Percentiles rank a stretch among this genome's conserved stretches.
Conservation (phyloP, 2,888 invertebrate genomes). For the Troides helena region DNA sequence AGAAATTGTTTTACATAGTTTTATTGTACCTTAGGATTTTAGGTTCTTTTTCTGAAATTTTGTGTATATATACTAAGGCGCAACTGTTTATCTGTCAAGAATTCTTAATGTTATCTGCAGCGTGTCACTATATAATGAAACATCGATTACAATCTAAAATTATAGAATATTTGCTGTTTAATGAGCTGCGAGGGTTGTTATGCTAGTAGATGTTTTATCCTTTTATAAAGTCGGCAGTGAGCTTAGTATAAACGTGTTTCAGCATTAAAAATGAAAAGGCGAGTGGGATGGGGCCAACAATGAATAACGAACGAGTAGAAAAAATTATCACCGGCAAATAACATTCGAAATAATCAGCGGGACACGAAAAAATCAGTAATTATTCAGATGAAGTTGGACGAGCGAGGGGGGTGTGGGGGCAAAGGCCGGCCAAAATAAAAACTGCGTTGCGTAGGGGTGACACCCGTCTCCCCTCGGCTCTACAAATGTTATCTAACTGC, state of each 20-base stretch:
- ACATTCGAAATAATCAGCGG: slow-evolving; percentile 80
- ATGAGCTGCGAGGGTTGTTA: too few relatives aligned
- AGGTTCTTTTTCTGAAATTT: too few relatives aligned
- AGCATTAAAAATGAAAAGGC: slow-evolving; percentile 24
- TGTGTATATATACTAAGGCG: too few relatives aligned
- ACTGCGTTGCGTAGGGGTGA: slow-evolving; percentile 79
- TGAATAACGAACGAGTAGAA: slow-evolving; percentile 72
- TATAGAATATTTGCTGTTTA: too few relatives aligned
- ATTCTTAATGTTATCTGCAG: too few relatives aligned
- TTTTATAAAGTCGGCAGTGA: neutral
- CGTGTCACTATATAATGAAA: too few relatives aligned
- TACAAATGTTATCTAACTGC: slow-evolving; percentile 80
- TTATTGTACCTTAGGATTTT: too few relatives aligned
- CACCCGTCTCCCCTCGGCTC: slow-evolving; percentile 66
- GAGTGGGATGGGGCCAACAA: slow-evolving; percentile 34
- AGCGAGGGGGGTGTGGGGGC: slow-evolving; percentile 76
- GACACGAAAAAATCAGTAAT: slow-evolving; percentile 81
- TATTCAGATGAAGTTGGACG: slow-evolving; percentile 81
- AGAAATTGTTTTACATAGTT: too few relatives aligned
- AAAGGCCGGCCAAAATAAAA: slow-evolving; percentile 80
- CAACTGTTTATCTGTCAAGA: too few relatives aligned
- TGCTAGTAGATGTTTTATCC: neutral
- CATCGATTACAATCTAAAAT: too few relatives aligned
- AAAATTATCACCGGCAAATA: slow-evolving; percentile 78
- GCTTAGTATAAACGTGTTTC: slow-evolving; percentile 4